A percentile compares a stretch with the other conserved stretches of the same genome.
These are phyloP conservation scores for Odontesthes bonariensis DNA, from an alignment of 2,113 vertebrate species.

Conservation along the genomic window DNA sequence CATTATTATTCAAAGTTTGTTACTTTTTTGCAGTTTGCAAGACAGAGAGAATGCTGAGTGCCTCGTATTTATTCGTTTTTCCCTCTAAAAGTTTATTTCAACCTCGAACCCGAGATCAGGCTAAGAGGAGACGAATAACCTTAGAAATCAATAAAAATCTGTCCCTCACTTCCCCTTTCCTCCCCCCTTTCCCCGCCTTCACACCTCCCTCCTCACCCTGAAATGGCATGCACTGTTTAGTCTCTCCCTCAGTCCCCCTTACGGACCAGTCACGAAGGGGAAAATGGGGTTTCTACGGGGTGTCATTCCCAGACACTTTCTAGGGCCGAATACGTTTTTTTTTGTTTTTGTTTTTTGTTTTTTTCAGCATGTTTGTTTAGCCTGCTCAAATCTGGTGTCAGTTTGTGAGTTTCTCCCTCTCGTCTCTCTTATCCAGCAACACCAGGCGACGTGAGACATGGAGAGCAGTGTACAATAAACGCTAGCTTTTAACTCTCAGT, in stretches of 20 bases:
- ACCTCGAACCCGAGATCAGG: slow-evolving; percentile 26
- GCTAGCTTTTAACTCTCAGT: slow-evolving; percentile 83
- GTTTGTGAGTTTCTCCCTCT: slow-evolving; percentile 78
- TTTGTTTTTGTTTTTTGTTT: slow-evolving; percentile 73
- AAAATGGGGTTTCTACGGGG: slow-evolving; percentile 56
- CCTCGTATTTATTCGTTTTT: slow-evolving; percentile 79
- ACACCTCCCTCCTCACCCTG: slow-evolving; percentile 40
- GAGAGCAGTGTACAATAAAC: slow-evolving; percentile 82
- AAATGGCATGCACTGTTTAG: slow-evolving; percentile 83
- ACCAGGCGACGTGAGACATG: slow-evolving; percentile 76
- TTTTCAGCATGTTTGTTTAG: slow-evolving; percentile 86
- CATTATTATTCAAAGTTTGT: slow-evolving; percentile 82
- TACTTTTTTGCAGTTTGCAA: slow-evolving; percentile 83
- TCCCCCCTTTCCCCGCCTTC: background rate
- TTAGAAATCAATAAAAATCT: slow-evolving; percentile 36
- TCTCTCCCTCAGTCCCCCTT: slow-evolving; percentile 53
- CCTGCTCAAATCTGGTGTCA: slow-evolving; percentile 84
- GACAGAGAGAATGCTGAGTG: slow-evolving; percentile 86
- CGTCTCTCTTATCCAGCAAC: slow-evolving; percentile 79
- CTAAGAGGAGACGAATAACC: slow-evolving; percentile 43
- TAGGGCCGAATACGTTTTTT: slow-evolving; percentile 77
- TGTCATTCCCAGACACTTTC: slow-evolving; percentile 74
- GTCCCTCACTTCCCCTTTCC: background rate
- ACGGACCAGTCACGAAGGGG: slow-evolving; percentile 60
- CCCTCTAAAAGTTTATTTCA: slow-evolving; percentile 57